Evolutionary conservation across 2,797 vertebrate genomes (phyloP).

Genomic region (Phataginus tetradactyla): DNA sequence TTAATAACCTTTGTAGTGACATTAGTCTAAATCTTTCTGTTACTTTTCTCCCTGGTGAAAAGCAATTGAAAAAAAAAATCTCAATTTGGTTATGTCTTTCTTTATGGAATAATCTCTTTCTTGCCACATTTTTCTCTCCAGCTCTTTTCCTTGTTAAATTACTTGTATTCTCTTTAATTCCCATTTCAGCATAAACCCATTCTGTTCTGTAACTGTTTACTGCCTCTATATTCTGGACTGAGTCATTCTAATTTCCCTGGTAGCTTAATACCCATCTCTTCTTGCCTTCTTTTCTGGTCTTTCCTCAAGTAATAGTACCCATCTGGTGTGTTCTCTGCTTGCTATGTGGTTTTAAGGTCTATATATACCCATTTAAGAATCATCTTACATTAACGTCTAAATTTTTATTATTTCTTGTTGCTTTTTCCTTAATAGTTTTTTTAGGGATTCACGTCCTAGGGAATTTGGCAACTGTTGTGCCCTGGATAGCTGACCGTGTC

Average conservation of each 20-base stretch:
- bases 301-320: not conserved
- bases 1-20: not conserved
- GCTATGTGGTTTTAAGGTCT: not conserved
- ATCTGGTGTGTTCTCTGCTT: not conserved
- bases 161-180: not conserved
- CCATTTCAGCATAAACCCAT: not conserved
- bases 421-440: conserved; percentile 5
- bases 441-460: not conserved
- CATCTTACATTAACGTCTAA: not conserved
- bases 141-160: conserved; percentile 3
- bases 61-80: not conserved
- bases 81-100: not conserved
- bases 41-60: not conserved
- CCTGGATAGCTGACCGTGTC: not conserved
- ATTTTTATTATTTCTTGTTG: not conserved
- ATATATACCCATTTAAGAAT: not conserved
- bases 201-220: not conserved
- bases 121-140: not conserved
- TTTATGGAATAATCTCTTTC: conserved; percentile 7
- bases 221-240: not conserved
- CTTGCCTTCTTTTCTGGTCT: conserved; percentile 1
- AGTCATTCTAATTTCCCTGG: not conserved
- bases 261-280: not conserved
- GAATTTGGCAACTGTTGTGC: not conserved
- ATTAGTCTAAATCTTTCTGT: conserved; percentile 35